Base-by-base conservation (phyloP, 92 coral and sea anemone genomes). In the Nematostella vectensis region DNA sequence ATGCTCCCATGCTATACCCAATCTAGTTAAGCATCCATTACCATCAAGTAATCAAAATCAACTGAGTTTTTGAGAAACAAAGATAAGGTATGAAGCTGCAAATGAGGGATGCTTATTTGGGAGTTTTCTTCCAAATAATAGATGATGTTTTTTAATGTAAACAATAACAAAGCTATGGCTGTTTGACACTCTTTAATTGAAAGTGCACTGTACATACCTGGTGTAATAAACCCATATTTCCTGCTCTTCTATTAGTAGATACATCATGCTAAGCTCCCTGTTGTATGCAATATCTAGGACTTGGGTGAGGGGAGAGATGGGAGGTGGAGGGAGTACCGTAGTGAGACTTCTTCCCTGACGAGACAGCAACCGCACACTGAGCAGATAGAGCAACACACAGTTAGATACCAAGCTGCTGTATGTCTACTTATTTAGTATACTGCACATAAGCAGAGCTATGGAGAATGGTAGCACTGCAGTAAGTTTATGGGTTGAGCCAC, bases 201-300 rank as follows among this genome's bases (percentile, higher is more conserved):
- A n/a, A n/a, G n/a, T n/a, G n/a, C n/a, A 33, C 15, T 33, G 40
- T 33, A 6, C 40, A 6, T 54, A 89, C 97, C 94, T 89, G 47
- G 97, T 89, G 36, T 89, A 89, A 56, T 93, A 93, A 50, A 93
- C 91, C 99, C 99, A 93, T 23, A 93, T 86, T 48, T 93, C 93
- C 25, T 76, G 75, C 13, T 65, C 71, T 57, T 84, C 73, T 22
- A 93, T 85, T 65, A 93, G 57, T 4, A 93, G 61, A 65, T 86
- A 93, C 99, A 93, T 78, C 85, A 93, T 75, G 66, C 77, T 78
- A 18, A 73, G 71, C 42, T 85, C 88, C 63, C 95, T 70, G 70
- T 65, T 85, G 47, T 85, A 85, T 25, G 88, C 40, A 39, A 80
- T 81, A 18, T 81, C 88, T 29, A 69, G 30, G 24, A 85, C 81